phyloP scores from a whole-genome alignment of 1,140 invertebrate species.

The Drosophila parvula region DNA sequence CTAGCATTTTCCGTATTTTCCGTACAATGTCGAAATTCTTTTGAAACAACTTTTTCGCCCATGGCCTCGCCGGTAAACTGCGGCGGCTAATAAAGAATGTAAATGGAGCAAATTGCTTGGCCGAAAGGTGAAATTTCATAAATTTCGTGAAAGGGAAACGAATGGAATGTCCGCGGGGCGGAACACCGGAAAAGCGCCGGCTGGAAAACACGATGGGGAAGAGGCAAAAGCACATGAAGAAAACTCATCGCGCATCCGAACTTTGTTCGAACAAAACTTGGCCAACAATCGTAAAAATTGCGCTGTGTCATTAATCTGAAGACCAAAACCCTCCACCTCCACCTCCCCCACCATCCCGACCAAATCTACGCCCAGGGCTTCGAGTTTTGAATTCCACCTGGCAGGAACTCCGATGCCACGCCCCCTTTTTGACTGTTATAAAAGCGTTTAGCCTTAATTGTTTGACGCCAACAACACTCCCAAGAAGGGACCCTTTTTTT shows the following conservation, averaged over 20 bases:
- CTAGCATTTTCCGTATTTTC: conserved; percentile 10
- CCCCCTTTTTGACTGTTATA: conserved; percentile 23
- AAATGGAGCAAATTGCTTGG: conserved; percentile 81
- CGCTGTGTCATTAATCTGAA: conserved; percentile 45
- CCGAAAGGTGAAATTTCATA: conserved; percentile 79
- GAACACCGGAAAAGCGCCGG: conserved; percentile 9
- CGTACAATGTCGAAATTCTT: conserved; percentile 24
- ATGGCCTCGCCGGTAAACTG: conserved; percentile 37
- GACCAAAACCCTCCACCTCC: conserved; percentile 14
- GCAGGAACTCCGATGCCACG: neutral
- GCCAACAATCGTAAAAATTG: conserved; percentile 53
- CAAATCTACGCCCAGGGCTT: conserved; percentile 4
- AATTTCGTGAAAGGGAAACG: conserved; percentile 59
- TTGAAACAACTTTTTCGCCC: conserved; percentile 31
- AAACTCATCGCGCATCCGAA: conserved; percentile 39
- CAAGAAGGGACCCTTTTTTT: neutral
- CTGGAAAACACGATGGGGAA: no score
- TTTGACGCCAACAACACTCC: conserved; percentile 19
- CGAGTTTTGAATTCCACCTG: conserved; percentile 11
- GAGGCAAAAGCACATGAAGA: conserved; percentile 33
- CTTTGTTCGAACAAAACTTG: conserved; percentile 46
- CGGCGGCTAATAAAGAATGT: conserved; percentile 77
- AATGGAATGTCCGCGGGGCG: conserved; percentile 29
- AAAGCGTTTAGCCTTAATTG: conserved; percentile 45
- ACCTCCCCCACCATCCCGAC: no score